Base-by-base conservation (phyloP, 2,888 invertebrate genomes). In the Sarcophaga caerulescens region DNA sequence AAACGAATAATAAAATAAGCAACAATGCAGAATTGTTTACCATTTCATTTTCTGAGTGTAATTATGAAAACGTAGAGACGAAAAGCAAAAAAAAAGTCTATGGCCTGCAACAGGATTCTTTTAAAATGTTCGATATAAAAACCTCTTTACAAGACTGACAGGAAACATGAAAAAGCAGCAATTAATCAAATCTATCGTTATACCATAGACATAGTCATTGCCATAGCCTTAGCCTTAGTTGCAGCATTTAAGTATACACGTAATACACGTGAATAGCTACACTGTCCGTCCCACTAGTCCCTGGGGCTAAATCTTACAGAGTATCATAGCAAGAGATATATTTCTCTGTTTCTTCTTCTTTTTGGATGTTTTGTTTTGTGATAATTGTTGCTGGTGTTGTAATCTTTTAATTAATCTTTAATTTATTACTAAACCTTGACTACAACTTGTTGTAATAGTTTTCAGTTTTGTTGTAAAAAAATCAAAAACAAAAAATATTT, bases 381-480 rank as follows among this genome's bases (percentile, higher is more conserved):
- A 47, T 81, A 75, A 87, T 81, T 66, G 44, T 44, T 63, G 23
- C 21, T 52, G 69, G 80, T 71, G 76, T 81, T 77, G 81, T 85
- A 88, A 88, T 88, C 88, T 88, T 88, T 82, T 85, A 89, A 89
- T 88, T 88, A 88, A 89, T 89, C 88, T 89, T 87, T 89, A 88
- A 89, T 88, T 89, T 89, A 89, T 89, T 88, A 77, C 87, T 81
- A 84, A 86, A 85, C 76, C 85, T 85, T 88, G 87, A 82, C 77
- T 85, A 84, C 71, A 82, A 81, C 77, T 78, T 74, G 81, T 79
- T 76, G 82, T 73, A 77, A 81, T 82, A 71, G 73, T 80, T 81
- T 73, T 83, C 76, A 65, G 25, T 11, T 82, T 82, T 81, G 69
- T 76, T 70, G 57, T 52, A 47, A 65, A 68, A 77, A 45, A 70